These are phyloP conservation scores for Eurytoma adleriae DNA, from an alignment of 2,888 invertebrate species.

Conservation along the genomic window DNA sequence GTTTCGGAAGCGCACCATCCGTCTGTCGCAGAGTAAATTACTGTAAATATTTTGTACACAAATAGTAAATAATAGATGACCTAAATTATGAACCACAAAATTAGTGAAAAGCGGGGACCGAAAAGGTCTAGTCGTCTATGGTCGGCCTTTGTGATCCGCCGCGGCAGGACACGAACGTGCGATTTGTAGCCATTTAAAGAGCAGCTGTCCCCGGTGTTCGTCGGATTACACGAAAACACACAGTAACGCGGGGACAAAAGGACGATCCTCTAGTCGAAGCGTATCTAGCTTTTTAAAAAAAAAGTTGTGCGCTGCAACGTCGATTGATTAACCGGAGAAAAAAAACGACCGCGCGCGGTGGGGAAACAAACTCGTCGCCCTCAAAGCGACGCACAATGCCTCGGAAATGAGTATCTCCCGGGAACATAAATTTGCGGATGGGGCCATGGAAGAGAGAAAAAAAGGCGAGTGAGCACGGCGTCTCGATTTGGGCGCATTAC, in stretches of 20 bases:
- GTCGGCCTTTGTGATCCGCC: neutral
- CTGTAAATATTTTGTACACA: neutral
- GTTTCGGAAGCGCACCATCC: too few species aligned
- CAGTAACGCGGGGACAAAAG: slow-evolving; percentile 26
- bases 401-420: slow-evolving; percentile 42
- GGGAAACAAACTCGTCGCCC: neutral
- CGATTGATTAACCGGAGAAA: slow-evolving; percentile 15
- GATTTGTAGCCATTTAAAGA: slow-evolving; percentile 34
- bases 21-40: neutral
- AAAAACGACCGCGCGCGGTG: neutral
- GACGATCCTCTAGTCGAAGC: neutral
- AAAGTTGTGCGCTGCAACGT: slow-evolving; percentile 6
- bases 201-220: slow-evolving; percentile 34
- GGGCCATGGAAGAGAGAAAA: neutral
- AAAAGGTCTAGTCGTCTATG: neutral
- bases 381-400: slow-evolving; percentile 25
- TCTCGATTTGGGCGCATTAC: slow-evolving; percentile 1
- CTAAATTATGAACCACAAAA: slow-evolving; percentile 33
- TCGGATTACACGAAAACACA: slow-evolving; percentile 38
- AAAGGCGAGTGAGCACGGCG: neutral
- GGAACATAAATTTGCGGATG: slow-evolving; percentile 36
- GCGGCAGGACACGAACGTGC: slow-evolving; percentile 16
- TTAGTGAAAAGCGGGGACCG: slow-evolving; percentile 3
- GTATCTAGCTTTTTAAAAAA: neutral
- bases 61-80: slow-evolving; percentile 24